Percentiles rank a stretch among this genome's conserved stretches.
Conservation (phyloP, 2,888 invertebrate genomes). For the Polydrusus cervinus region DNA sequence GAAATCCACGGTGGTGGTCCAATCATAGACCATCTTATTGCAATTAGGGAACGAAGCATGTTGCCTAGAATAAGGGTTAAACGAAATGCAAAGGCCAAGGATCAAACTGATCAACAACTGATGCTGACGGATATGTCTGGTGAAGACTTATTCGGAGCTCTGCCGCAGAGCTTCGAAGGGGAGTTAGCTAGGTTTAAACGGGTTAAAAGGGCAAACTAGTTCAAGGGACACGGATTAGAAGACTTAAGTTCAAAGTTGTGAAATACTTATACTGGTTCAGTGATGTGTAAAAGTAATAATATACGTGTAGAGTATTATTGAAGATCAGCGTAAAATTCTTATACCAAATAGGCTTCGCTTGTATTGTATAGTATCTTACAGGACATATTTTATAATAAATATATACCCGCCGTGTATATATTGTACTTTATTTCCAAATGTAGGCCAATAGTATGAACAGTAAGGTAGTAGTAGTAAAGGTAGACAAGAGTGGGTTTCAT, state of each 20-base stretch:
- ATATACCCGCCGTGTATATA: background rate
- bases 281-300: background rate
- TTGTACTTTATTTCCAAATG: background rate
- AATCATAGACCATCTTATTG: slow-evolving; percentile 60
- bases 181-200: slow-evolving; percentile 69
- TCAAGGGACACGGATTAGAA: background rate
- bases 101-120: slow-evolving; percentile 56
- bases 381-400: slow-evolving; percentile 7
- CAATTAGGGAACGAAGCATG: slow-evolving; percentile 61
- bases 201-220: slow-evolving; percentile 62
- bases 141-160: slow-evolving; percentile 69
- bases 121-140: slow-evolving; percentile 65
- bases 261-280: slow-evolving; percentile 21
- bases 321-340: background rate
- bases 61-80: slow-evolving; percentile 57
- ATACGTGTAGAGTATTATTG: background rate
- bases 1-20: slow-evolving; percentile 60
- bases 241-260: slow-evolving; percentile 29
- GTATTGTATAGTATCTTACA: slow-evolving; percentile 16
- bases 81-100: slow-evolving; percentile 56
- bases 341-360: background rate
- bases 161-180: slow-evolving; percentile 69
- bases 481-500: too few species aligned
- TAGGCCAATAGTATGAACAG: too few species aligned
- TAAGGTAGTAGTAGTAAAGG: too few species aligned